phyloP scores from a whole-genome alignment of 2,113 vertebrate genomes.

The Megaceryle torquata region DNA sequence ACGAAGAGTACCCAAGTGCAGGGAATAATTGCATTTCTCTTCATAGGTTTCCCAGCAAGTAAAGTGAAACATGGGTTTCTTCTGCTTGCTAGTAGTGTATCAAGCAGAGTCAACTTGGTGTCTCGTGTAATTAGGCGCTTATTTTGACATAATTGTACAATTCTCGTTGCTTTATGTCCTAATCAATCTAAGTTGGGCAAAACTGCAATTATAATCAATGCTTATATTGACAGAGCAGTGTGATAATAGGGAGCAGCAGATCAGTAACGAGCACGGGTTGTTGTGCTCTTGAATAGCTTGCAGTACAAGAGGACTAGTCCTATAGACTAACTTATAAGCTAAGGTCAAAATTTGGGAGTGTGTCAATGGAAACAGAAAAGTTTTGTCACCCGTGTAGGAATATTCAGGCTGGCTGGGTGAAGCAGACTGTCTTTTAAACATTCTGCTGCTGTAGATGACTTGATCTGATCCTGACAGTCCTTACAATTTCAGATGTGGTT shows the following conservation, averaged over 20 bases:
- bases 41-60: not conserved
- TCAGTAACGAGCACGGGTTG: slow-evolving; percentile 78
- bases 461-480: not conserved
- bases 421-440: not conserved
- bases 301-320: not conserved
- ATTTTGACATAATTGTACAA: slow-evolving; percentile 82
- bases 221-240: slow-evolving; percentile 76
- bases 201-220: slow-evolving; percentile 86
- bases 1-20: not conserved
- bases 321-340: slow-evolving; percentile 40
- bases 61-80: not conserved
- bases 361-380: not conserved
- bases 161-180: slow-evolving; percentile 87
- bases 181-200: slow-evolving; percentile 86
- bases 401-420: not conserved
- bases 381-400: not conserved
- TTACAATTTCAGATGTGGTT: not conserved
- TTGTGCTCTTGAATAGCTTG: slow-evolving; percentile 41
- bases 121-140: not conserved
- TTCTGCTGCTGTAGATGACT: not conserved
- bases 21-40: not conserved
- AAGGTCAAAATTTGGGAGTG: not conserved
- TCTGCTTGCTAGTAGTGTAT: not conserved
- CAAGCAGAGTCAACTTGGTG: not conserved
- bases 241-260: slow-evolving; percentile 85